Percentiles rank a stretch among this genome's conserved stretches.
Conservation (phyloP, 1,140 invertebrate genomes). For the Gonioctena quinquepunctata region DNA sequence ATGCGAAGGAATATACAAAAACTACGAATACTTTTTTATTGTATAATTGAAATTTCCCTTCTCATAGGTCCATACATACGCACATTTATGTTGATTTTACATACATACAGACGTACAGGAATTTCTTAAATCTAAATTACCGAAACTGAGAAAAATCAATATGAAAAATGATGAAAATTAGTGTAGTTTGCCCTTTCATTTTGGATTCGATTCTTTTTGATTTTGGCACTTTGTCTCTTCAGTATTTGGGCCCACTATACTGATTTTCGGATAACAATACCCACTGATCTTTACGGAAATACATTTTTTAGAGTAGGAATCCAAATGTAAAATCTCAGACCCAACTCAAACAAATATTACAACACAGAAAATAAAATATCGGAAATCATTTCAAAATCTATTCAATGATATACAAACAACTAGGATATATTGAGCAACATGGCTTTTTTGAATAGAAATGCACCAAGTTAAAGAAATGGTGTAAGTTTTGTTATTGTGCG, state of each 20-base stretch:
- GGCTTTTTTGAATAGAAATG: constrained; percentile 12
- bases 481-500: constrained; percentile 17
- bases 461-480: constrained; percentile 13
- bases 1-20: constrained; percentile 3
- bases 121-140: constrained; percentile 32
- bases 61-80: constrained; percentile 48
- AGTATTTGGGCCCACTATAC: background rate
- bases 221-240: constrained; percentile 25
- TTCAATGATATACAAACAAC: constrained; percentile 18
- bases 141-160: constrained; percentile 16
- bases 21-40: constrained; percentile 20
- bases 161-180: constrained; percentile 6
- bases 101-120: constrained; percentile 52
- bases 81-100: constrained; percentile 43
- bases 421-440: constrained; percentile 25
- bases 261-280: background rate
- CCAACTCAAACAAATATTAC: background rate
- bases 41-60: constrained; percentile 51
- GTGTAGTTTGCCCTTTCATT: constrained; percentile 15
- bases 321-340: background rate
- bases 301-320: background rate
- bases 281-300: constrained; percentile 6
- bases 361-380: background rate
- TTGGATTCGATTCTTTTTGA: constrained; percentile 41
- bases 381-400: background rate